A percentile compares a stretch with the other conserved stretches of the same genome.
Conservation (phyloP, 2,113 vertebrate genomes). For the Petrocephalus zakoni region DNA sequence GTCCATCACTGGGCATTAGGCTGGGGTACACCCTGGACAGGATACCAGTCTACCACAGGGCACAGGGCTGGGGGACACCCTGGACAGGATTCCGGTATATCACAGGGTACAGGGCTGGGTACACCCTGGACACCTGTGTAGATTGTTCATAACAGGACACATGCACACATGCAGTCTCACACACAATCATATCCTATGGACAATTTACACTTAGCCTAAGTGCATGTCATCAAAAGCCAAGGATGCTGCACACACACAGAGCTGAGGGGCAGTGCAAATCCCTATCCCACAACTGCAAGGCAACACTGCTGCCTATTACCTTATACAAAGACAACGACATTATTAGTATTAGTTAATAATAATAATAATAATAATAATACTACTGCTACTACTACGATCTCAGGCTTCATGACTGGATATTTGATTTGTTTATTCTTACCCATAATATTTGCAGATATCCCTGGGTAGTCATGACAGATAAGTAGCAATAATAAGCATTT, state of each 20-base stretch:
- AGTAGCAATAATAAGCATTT: background rate
- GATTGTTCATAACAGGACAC: background rate
- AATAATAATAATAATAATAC: background rate
- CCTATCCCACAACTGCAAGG: background rate
- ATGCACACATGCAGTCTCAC: background rate
- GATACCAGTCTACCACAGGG: background rate
- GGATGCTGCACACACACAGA: background rate
- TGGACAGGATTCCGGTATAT: background rate
- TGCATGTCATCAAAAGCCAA: background rate
- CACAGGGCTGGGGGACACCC: too few species aligned
- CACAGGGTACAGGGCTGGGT: background rate
- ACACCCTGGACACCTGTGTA: background rate
- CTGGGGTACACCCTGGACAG: background rate
- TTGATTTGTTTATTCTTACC: background rate
- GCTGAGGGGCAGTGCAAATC: background rate
- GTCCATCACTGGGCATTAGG: background rate
- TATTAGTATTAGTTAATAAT: background rate
- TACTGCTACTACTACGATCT: background rate
- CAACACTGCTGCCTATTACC: background rate
- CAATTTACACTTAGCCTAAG: background rate
- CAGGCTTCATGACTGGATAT: background rate
- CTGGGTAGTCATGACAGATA: background rate
- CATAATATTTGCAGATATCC: background rate
- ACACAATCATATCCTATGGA: background rate
- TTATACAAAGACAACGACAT: background rate